These are phyloP conservation scores for Melieria crassipennis DNA, from an alignment of 2,888 invertebrate genomes.

Conservation along the genomic window DNA sequence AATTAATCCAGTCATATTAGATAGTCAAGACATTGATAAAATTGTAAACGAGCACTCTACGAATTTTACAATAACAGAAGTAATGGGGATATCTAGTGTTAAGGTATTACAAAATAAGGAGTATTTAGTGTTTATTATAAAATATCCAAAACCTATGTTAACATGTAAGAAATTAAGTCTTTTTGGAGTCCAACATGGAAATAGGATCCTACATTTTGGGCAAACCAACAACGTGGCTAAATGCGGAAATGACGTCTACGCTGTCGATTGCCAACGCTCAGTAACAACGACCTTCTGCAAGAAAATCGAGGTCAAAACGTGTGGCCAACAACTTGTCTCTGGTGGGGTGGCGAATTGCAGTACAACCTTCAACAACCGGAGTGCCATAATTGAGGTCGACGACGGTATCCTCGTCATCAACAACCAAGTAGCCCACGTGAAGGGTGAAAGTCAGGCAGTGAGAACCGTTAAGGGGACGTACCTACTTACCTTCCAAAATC, in stretches of 20 bases:
- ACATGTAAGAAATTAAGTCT: constrained; percentile 18
- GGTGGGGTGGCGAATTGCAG: constrained; percentile 1
- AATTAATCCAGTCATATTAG: constrained; percentile 35
- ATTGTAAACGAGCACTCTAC: constrained; percentile 21
- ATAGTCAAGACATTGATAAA: constrained; percentile 19
- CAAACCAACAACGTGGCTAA: too few relatives aligned
- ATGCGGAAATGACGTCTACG: too few relatives aligned
- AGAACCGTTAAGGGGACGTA: too few relatives aligned
- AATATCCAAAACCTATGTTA: constrained; percentile 28
- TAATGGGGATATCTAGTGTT: constrained; percentile 36
- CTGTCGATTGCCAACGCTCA: too few relatives aligned
- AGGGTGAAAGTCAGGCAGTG: too few relatives aligned
- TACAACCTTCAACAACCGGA: not conserved
- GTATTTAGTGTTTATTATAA: constrained; percentile 23
- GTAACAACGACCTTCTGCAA: not conserved
- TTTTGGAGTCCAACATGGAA: not conserved
- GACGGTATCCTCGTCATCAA: constrained; percentile 8
- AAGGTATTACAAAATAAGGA: constrained; percentile 27
- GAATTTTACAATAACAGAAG: constrained; percentile 32
- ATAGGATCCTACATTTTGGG: too few relatives aligned
- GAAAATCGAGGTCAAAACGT: constrained; percentile 2
- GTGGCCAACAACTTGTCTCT: constrained; percentile 5
- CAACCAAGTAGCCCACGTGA: not conserved
- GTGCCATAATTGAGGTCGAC: not conserved
- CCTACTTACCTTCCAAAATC: too few relatives aligned